Evolutionary conservation across 2,888 invertebrate genomes (phyloP), one percentile per base, ranked within the genome.

Genomic region (Eurois occulta): DNA sequence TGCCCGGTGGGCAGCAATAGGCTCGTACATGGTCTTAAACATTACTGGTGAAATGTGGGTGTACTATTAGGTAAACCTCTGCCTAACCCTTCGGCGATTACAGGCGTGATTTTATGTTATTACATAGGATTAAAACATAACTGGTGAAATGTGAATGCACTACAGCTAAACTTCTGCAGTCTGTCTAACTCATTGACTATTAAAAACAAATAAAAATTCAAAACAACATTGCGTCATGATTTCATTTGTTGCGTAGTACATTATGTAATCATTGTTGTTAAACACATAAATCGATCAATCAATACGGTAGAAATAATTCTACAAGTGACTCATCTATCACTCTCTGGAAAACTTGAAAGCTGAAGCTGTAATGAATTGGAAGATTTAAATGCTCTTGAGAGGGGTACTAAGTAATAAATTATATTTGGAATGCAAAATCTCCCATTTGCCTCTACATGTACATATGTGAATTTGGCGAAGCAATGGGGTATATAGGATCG

Each of bases 181-280:
- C 8, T 58, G 28, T 5, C 2, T 13, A 28, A 28, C 28, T 28
- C 7, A 28, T 58, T 0, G 16, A 58, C 3, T 1, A 60, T 11
- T 62, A 21, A 3, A 32, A 4, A 1, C 10, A 6, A 60, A 60
- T 32, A 28, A 58, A 32, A 62, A 10, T n/a, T n/a, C n/a, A n/a
- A n/a, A n/a, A n/a, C n/a, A 62, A 16, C 16, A 52, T 52, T n/a
- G 55, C 52, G 13, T 38, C 38, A 28, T 70, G 35, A 77, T 77
- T 76, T 64, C 43, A 64, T 24, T 18, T 64, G 18, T 76, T 52
- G 43, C 46, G 58, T 38, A 43, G 3, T 73, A 24, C 18, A 18
- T 16, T 16, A 46, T 41, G 18, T 24, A 73, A 38, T 24, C 38
- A 11, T n/a, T 8, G n/a, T 55, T 41, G 16, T 60, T 55, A 73